Conservation (phyloP, 2,113 vertebrate species). For the Passer montanus region DNA sequence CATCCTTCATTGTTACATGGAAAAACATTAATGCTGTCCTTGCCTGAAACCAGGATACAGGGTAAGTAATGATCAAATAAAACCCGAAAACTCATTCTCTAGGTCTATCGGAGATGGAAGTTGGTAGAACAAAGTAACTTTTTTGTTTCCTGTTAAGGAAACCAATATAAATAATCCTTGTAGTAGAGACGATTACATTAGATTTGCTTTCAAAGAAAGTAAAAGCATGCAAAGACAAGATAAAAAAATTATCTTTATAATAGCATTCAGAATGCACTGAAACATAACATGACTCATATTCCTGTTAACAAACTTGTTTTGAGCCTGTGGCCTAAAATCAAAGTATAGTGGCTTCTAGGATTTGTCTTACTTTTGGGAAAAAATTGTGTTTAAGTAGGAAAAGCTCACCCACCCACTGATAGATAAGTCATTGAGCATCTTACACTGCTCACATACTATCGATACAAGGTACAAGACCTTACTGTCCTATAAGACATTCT, state of each 20-base stretch:
- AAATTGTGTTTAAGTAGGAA: neutral
- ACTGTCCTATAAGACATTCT: neutral
- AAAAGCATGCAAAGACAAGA: neutral
- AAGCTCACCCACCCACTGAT: neutral
- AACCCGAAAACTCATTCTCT: neutral
- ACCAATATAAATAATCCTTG: neutral
- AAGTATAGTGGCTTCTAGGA: accelerated
- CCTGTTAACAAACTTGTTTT: neutral
- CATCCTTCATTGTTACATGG: accelerated
- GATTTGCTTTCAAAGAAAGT: neutral
- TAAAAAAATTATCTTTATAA: neutral
- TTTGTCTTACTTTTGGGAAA: neutral
- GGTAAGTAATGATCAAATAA: neutral
- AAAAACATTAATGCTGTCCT: too few species aligned
- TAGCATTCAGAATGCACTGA: neutral
- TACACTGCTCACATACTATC: neutral
- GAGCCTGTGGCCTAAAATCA: neutral
- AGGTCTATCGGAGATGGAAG: neutral
- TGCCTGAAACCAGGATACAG: neutral
- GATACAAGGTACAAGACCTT: neutral
- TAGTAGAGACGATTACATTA: neutral
- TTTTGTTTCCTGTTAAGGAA: neutral
- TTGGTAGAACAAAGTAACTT: neutral
- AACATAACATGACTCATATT: neutral
- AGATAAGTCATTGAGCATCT: neutral